A percentile compares a stretch with the other conserved stretches of the same genome.
phyloP scores from a whole-genome alignment of 1,140 invertebrate species.

The Procambarus virginalis region DNA sequence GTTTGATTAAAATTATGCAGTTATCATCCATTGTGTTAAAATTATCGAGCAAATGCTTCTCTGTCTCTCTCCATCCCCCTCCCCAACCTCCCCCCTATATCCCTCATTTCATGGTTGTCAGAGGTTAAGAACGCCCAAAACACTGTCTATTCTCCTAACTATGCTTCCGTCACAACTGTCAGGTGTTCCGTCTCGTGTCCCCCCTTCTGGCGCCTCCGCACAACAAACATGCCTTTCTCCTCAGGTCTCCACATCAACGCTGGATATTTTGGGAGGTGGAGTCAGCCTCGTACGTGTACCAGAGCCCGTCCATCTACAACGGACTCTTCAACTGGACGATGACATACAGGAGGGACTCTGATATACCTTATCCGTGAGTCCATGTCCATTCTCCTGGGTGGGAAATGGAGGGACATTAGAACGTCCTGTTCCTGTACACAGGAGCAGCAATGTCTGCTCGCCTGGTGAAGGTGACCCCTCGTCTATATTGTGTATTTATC shows the following conservation, averaged over 20 bases:
- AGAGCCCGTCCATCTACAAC: slow-evolving; percentile 52
- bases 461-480: not conserved
- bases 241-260: slow-evolving; percentile 51
- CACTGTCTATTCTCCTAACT: not conserved
- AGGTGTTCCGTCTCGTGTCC: not conserved
- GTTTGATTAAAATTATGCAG: no score
- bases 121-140: no score
- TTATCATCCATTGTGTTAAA: no score
- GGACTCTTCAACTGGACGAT: slow-evolving; percentile 76
- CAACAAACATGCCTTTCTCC: not conserved
- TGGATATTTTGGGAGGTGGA: slow-evolving; percentile 67
- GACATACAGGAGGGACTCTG: slow-evolving; percentile 75
- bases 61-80: no score
- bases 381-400: not conserved
- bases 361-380: slow-evolving; percentile 52
- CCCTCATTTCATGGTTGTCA: no score
- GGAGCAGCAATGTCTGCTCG: not conserved
- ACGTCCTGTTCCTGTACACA: no score
- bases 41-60: no score
- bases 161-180: no score
- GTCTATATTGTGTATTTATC: no score
- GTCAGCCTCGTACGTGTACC: slow-evolving; percentile 59
- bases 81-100: no score
- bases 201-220: not conserved
- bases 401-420: no score